These are phyloP conservation scores for Hydractinia symbiolongicarpus DNA, from an alignment of 30 jellyfish, hydroid and myxozoan genomes.

Conservation along the genomic window DNA sequence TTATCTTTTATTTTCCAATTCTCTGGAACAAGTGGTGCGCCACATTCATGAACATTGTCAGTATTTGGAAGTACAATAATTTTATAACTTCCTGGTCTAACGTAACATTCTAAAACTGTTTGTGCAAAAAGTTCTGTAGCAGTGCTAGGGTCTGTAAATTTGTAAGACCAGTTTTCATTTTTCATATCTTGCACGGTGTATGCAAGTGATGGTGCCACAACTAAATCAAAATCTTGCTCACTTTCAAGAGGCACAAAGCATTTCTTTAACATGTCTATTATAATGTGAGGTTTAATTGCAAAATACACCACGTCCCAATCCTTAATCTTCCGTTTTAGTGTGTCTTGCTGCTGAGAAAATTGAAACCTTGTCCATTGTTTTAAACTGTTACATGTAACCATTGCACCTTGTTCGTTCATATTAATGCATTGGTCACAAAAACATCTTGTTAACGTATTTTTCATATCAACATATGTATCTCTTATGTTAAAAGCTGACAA, in stretches of 20 bases:
- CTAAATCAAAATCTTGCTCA: conserved; percentile 19
- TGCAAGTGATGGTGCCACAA: conserved; percentile 52
- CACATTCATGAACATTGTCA: background rate
- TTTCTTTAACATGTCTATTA: conserved; percentile 3
- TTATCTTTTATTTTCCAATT: conserved; percentile 23
- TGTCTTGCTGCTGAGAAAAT: conserved; percentile 14
- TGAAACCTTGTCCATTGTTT: conserved; percentile 29
- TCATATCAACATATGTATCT: conserved; percentile 14
- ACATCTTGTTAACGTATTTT: conserved; percentile 38
- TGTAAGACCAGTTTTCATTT: conserved; percentile 46
- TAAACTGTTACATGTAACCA: background rate
- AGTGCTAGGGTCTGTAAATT: conserved; percentile 28
- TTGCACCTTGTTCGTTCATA: background rate
- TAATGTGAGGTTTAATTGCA: conserved; percentile 27
- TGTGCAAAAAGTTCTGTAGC: conserved; percentile 24
- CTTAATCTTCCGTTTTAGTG: conserved; percentile 11
- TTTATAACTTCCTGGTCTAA: conserved; percentile 27
- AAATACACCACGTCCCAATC: conserved; percentile 39
- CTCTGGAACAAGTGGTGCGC: background rate
- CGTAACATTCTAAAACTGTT: conserved; percentile 40
- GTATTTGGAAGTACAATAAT: background rate
- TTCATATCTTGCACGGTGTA: conserved; percentile 31
- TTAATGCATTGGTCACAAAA: conserved; percentile 38
- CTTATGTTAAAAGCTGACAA: conserved; percentile 42
- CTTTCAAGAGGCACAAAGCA: conserved; percentile 21